These are phyloP conservation scores for Thereva nobilitata DNA, from an alignment of 2,888 invertebrate genomes.

Conservation along the genomic window DNA sequence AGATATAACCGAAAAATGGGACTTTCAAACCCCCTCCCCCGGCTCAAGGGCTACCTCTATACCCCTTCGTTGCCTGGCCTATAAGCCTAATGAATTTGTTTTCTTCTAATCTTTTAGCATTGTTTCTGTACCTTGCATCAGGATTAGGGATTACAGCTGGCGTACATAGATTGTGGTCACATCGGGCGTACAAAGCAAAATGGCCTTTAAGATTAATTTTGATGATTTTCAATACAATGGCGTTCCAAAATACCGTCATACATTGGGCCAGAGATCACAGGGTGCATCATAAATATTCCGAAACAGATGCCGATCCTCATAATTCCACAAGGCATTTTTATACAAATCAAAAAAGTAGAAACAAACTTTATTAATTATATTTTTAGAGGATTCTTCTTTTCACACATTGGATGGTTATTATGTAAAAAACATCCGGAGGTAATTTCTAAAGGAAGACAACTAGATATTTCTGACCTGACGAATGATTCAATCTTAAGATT, in stretches of 20 bases:
- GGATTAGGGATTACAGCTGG: conserved; percentile 96
- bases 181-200: conserved; percentile 93
- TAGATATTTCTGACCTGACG: conserved; percentile 83
- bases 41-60: too few relatives aligned
- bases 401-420: conserved; percentile 94
- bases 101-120: conserved; percentile 62
- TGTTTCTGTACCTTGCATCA: conserved; percentile 72
- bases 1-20: too few relatives aligned
- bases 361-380: too few relatives aligned
- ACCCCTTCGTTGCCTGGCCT: too few relatives aligned
- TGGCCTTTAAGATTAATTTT: conserved; percentile 83
- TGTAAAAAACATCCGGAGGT: conserved; percentile 90
- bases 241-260: conserved; percentile 83
- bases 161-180: conserved; percentile 94
- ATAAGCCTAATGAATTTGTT: neutral
- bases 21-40: too few relatives aligned
- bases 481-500: conserved; percentile 81
- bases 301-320: conserved; percentile 93
- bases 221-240: conserved; percentile 81
- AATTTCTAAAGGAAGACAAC: conserved; percentile 79
- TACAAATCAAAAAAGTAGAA: neutral
- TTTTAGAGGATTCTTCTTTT: conserved; percentile 90
- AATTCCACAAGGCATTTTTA: conserved; percentile 69
- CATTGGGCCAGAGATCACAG: conserved; percentile 82
- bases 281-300: conserved; percentile 91